Base-by-base conservation (phyloP, 2,797 vertebrate species). In the Spinus pinus region DNA sequence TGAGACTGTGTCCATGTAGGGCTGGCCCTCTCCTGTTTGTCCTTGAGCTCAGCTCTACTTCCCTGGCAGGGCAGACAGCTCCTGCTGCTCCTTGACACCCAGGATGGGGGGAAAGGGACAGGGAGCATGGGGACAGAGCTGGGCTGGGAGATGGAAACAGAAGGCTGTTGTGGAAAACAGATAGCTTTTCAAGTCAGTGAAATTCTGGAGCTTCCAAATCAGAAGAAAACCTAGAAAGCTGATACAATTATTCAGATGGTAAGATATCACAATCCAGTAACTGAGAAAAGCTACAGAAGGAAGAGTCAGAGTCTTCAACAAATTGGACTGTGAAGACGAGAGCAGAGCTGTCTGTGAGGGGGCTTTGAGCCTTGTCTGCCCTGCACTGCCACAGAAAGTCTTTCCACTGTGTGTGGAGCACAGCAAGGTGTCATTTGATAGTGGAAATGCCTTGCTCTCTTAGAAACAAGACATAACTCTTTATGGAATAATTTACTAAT, bases 401-500 rank as follows among this genome's bases (percentile, higher is more conserved):
- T 44, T 85, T 58, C 37, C 51, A 14, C 20, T 22, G 17, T 27
- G 39, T 50, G 25, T 79, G 66, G 41, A 72, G 30, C 0, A 4
- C 39, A 33, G 33, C 56, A 60, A 90, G 74, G 33, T 2, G 3
- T 25, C 49, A 51, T 49, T 66, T 73, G 41, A 31, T 27, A 58
- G 60, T 23, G 47, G 47, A 83, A 88, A 94, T 30, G 3, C 21
- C 61, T 87, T 8, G 3, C 33, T 73, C 1, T 73, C 41, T 84
- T 58, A 35, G 49, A 51, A 88, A 92, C 56, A 27, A 81, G 46
- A 75, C 37, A 42, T 70, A 79, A 82, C 39, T 91, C 83, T 80
- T 90, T 60, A 73, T 57, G 58, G 58, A 89, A 89, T 91, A 88
- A 87, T 85, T 89, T 92, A 92, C 86, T 91, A 89, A 75, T 51